Conservation (phyloP, 2,113 vertebrate genomes). For the Clarias gariepinus region DNA sequence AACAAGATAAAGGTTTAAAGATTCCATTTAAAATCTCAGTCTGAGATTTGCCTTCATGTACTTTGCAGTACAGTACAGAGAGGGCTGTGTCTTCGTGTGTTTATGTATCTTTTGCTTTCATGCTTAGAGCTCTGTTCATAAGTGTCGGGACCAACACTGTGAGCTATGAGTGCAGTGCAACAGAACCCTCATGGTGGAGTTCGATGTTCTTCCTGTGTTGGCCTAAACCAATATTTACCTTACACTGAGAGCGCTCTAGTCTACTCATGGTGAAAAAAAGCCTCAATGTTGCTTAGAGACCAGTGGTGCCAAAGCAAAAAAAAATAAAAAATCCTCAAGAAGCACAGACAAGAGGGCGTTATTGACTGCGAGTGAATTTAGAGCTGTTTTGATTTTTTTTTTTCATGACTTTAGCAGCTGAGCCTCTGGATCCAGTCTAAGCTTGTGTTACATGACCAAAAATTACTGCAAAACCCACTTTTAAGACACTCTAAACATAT, state of each 20-base stretch:
- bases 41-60: not conserved
- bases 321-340: constrained; percentile 8
- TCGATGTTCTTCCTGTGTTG: constrained; percentile 52
- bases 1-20: not conserved
- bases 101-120: constrained; percentile 13
- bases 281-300: constrained; percentile 57
- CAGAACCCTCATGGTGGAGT: constrained; percentile 33
- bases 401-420: constrained; percentile 1
- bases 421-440: not conserved
- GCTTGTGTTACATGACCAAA: constrained; percentile 12
- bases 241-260: constrained; percentile 45
- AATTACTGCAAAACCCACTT: not conserved
- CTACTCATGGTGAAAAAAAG: constrained; percentile 44
- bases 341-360: constrained; percentile 37
- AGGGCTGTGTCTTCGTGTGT: not conserved
- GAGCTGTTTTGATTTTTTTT: constrained; percentile 30
- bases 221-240: constrained; percentile 63
- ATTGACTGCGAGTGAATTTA: constrained; percentile 39
- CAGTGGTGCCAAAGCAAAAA: constrained; percentile 36
- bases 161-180: constrained; percentile 44
- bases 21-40: not conserved
- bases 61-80: constrained; percentile 10
- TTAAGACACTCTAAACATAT: constrained; percentile 13
- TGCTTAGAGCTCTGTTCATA: constrained; percentile 30
- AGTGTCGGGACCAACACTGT: constrained; percentile 18